Base-by-base conservation (phyloP, 1,140 invertebrate species). In the Neuroterus valhalla region DNA sequence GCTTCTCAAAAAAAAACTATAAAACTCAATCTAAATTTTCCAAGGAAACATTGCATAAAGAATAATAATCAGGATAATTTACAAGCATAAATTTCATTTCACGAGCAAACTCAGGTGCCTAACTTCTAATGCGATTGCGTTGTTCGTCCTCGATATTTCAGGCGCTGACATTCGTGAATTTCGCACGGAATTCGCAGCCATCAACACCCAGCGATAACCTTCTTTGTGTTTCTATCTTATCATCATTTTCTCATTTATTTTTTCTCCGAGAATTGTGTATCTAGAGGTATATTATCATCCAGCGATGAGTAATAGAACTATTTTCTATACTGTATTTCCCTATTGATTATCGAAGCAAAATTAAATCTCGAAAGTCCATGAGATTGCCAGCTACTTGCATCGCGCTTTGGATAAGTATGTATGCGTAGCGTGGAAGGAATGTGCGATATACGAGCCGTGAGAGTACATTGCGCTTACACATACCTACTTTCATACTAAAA, bases 401-500 rank as follows among this genome's bases (percentile, higher is more conserved):
- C 19, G 21, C 48, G 48, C 48, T 38, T 38, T 38, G 31, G 31
- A 38, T 38, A 38, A 38, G 31, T 38, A 50, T 50, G 46, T 2
- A 50, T 50, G 21, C 48, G 48, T 50, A 50, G 17, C 21, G 17
- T 2, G 48, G 17, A 48, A 48, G 46, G 46, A 48, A 48, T 48
- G 48, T 17, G 21, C 21, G 48, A 50, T 50, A 50, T 50, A 50
- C 21, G 21, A 17, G 5, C 6, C 5, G 8, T 38, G 31, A 8
- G 31, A 38, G 48, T 19, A 50, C 11, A 50, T n/a, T 21, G 48
- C 48, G 8, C 21, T 19, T 50, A 50, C 48, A 50, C 48, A 50
- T 50, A 10, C 48, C 11, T 50, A 50, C 48, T 50, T 50, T n/a
- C 48, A 50, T 50, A 10, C 48, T 50, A 21, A 50, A 50, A 50